Base-by-base conservation (phyloP, 2,113 vertebrate species). In the Sylvia atricapilla region DNA sequence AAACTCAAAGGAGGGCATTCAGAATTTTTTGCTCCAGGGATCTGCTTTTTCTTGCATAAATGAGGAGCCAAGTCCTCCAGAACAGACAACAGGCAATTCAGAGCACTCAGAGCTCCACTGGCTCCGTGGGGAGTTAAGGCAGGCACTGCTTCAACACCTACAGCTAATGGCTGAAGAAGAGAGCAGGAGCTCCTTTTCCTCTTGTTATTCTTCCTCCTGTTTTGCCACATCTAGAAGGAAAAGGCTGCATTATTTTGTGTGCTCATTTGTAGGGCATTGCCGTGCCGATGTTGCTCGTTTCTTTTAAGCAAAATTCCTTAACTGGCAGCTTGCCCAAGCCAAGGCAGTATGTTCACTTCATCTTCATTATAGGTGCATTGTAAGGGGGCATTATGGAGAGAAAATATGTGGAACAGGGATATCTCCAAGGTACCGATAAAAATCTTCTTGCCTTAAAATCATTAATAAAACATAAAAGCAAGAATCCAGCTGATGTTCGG, bases 241-340 rank as follows among this genome's bases (percentile, higher is more conserved):
- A 88, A 66, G 60, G 11, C 50, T 60, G 39, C 39, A 41, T 43
- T 35, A 21, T 60, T 81, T 86, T 53, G 20, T 37, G 58, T 24
- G 73, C 81, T 89, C 47, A 27, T 97, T 95, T 92, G 75, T 47
- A 84, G 52, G 72, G 60, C 55, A 84, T 18, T 62, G 50, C 81
- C 11, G 14, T 80, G 49, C 80, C 87, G 55, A 70, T 76, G 66
- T 93, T 91, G 80, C 89, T 95, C 53, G 52, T 94, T 87, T 74
- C 72, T 96, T 96, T 85, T 30, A 41, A 95, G 55, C 67, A 89
- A 69, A 89, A 95, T 86, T 91, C 79, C 73, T 88, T 91, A 78
- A 56, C 24, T 72, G 74, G 58, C 87, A 85, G 59, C 58, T 75
- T 90, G 62, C 62, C 85, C 78, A 76, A 79, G 73, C 41, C 67